Evolutionary conservation across 2,888 invertebrate species (phyloP), one percentile per base, ranked within the genome.

Genomic region (Leptopilina myrica): DNA sequence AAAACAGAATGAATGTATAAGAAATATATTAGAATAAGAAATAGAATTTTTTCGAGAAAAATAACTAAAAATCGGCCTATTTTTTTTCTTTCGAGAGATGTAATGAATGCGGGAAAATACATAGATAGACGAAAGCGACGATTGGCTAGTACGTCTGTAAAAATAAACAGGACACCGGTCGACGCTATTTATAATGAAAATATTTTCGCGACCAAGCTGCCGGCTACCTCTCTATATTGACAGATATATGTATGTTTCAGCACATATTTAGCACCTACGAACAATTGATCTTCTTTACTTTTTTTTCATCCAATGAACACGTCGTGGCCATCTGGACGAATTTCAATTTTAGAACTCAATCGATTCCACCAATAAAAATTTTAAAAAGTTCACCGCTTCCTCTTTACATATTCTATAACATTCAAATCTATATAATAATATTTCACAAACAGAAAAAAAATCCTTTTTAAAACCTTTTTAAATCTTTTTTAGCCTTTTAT

Each of bases 171-270:
- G 83, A 86, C 83, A 85, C 82, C 83, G 84, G 83, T 84, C 85
- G 81, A 78, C 79, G 87, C 89, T 90, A 90, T 90, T 90, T 90
- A 90, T 90, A 90, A 90, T 88, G 88, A 87, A 90, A 90, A 90
- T 89, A 90, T 90, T 90, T 90, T 88, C 86, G 85, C 86, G 85
- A 82, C 83, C 84, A 84, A 84, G 79, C 80, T 81, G 78, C 84
- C 80, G 81, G 83, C 83, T 83, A 84, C 86, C 85, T 84, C 85
- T 87, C 84, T 79, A 75, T 84, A 85, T 84, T 83, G 85, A 86
- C 83, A 77, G 82, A 83, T 85, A 83, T 33, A 69, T 69, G 69
- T 83, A 82, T 84, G 82, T 84, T 84, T 82, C 81, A 78, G 77
- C 81, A 82, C 81, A 83, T 82, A 86, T 86, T 84, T 83, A 84